Base-by-base conservation (phyloP, 53 echinoderm and acorn worm genomes). In the Astropecten irregularis region DNA sequence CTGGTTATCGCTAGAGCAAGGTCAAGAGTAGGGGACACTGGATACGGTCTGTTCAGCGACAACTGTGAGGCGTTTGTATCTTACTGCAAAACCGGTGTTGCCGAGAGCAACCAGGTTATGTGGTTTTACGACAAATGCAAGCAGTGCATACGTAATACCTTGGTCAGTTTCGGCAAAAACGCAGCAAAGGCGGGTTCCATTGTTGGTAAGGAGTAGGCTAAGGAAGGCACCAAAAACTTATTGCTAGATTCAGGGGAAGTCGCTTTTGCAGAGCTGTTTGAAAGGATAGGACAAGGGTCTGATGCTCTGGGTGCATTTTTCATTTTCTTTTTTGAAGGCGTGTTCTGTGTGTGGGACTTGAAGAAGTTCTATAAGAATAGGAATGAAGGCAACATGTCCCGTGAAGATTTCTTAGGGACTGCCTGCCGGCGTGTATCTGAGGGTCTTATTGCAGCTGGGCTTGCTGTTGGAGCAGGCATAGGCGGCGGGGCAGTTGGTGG, bases 11-110 rank as follows among this genome's bases (percentile, higher is more conserved):
- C 84, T 16, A 56, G 89, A 28, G 89, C 89, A 13, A 56, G 62
- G 9, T 84, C 89, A 0, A 68, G 89, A n/a, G 10, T 84, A 29
- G 40, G 40, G 14, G 89, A 84, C 63, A 89, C 65, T 0, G 89
- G 81, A 5, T 89, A 89, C 40, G 34, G 70, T 11, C 51, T 61
- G 10, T 60, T 60, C 28, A 60, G 49, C 16, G 85, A 84, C 66
- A 84, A 84, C 60, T 89, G 89, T 29, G 89, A 89, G 30, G 49
- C 77, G 16, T 89, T 89, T 51, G 81, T 81, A 23, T 84, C 84
- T 3, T 89, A 68, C 29, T 89, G 89, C 26, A 84, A 84, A 46
- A 84, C 70, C 1, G 89, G 89, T 18, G 38, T 60, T 44, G 20
- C 35, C 18, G 42, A 84, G 44, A 70, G 70, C 23, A 60, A 37